Conservation (phyloP, 2,797 vertebrate species). For the Gambelia wislizenii region DNA sequence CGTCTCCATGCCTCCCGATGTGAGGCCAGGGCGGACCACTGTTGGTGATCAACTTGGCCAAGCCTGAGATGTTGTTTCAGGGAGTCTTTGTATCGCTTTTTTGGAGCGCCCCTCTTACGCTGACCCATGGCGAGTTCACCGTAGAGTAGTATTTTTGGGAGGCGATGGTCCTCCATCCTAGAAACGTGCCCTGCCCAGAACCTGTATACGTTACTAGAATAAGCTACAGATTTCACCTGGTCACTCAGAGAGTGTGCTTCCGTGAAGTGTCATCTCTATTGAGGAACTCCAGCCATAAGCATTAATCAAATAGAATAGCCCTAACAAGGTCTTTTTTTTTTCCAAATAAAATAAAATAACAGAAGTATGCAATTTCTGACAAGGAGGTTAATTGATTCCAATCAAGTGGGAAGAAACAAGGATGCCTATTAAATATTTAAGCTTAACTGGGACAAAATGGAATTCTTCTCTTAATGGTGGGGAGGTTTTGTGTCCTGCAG, state of each 20-base stretch:
- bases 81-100: too few relatives aligned
- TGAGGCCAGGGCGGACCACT: too few relatives aligned
- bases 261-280: not conserved
- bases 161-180: too few relatives aligned
- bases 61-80: too few relatives aligned
- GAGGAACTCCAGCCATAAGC: not conserved
- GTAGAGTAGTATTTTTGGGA: too few relatives aligned
- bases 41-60: too few relatives aligned
- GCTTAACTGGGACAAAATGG: slow-evolving; percentile 13
- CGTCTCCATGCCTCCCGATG: too few relatives aligned
- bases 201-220: too few relatives aligned
- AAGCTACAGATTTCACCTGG: not conserved
- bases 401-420: not conserved
- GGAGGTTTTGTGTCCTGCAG: not conserved
- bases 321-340: not conserved
- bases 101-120: too few relatives aligned
- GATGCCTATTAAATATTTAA: slow-evolving; percentile 19
- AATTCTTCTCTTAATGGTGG: not conserved
- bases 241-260: not conserved
- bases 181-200: too few relatives aligned
- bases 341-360: not conserved
- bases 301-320: not conserved
- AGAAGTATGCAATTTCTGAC: not conserved
- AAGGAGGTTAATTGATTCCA: not conserved
- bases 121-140: too few relatives aligned